A percentile compares a stretch with the other conserved stretches of the same genome.
These are phyloP conservation scores for Adoxophyes honmai DNA, from an alignment of 1,140 invertebrate genomes.

Conservation along the genomic window DNA sequence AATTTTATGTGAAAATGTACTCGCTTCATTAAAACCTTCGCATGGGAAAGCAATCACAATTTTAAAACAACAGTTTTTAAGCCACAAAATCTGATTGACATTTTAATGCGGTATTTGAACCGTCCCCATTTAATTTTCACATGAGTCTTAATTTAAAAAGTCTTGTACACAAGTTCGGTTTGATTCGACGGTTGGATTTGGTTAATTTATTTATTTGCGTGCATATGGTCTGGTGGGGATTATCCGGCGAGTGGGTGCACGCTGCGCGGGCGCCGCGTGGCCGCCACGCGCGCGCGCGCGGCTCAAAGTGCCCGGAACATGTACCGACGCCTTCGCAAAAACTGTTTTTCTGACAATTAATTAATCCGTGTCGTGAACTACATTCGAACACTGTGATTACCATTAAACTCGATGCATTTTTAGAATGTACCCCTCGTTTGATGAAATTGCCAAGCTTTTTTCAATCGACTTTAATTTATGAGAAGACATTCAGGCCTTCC, in stretches of 20 bases:
- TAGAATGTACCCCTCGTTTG: conserved; percentile 49
- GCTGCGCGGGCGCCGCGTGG: conserved; percentile 31
- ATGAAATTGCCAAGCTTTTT: no score
- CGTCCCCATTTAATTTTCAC: conserved; percentile 29
- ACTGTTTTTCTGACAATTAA: conserved; percentile 63
- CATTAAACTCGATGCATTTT: conserved; percentile 46
- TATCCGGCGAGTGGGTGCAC: conserved; percentile 53
- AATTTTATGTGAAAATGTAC: no score
- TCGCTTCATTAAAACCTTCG: no score
- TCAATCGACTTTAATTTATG: no score
- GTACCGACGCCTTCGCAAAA: conserved; percentile 52
- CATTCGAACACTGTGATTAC: conserved; percentile 35
- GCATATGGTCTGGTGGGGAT: conserved; percentile 56
- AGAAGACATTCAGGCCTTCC: no score
- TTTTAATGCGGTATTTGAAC: conserved; percentile 8
- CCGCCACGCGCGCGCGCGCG: conserved; percentile 29
- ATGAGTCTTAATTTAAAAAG: conserved; percentile 45
- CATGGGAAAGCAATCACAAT: no score
- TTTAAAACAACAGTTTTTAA: background rate
- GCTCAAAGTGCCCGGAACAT: conserved; percentile 55
- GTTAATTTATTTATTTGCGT: conserved; percentile 72
- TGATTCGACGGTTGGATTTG: conserved; percentile 35
- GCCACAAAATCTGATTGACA: conserved; percentile 17
- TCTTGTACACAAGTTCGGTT: conserved; percentile 24
- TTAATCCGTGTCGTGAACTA: conserved; percentile 50